Evolutionary conservation across 2,888 invertebrate genomes (phyloP), one percentile per base, ranked within the genome.

Genomic region (Drosophila cognata): DNA sequence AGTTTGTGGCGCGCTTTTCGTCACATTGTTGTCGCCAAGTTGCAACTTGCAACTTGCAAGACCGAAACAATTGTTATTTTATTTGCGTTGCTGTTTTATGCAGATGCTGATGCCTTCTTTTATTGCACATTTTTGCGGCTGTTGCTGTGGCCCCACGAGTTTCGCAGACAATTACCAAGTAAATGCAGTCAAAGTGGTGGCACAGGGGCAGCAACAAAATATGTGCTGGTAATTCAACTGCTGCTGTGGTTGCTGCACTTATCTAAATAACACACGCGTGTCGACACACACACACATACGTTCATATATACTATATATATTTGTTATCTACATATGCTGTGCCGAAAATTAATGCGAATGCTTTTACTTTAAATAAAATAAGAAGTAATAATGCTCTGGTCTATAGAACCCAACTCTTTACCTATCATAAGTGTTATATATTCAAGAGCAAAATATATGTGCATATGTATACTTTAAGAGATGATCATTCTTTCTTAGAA

Each of bases 91-190:
- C 4, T 41, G 28, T 18, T 53, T 33, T 38, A 36, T 36, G 28
- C 36, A 28, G 28, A 13, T 55, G 70, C 41, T 70, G 53, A 35
- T 65, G 56, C 59, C 52, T 58, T 55, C 33, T 57, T 79, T 77
- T 77, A 76, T 80, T 66, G 66, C 75, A 48, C 61, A 50, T 68
- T 74, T 68, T 56, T 50, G 56, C 53, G 52, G 50, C 46, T 46
- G 56, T 48, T 67, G 51, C 31, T 35, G 28, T 16, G 63, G 55
- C 56, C 28, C 55, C 10, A 5, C 11, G n/a, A 56, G 59, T 31
- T 65, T 67, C 51, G 46, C 66, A 71, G 68, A 85, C 88, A 86
- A 86, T 82, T 86, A 71, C 81, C 78, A 70, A 83, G 74, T 76
- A 76, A 88, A 84, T 79, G 67, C 66, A 63, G 33, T 46, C 52